Percentiles rank a stretch among this genome's conserved stretches.
Evolutionary conservation across 2,888 invertebrate genomes (phyloP).

Genomic region (Pogonocherus hispidulus): DNA sequence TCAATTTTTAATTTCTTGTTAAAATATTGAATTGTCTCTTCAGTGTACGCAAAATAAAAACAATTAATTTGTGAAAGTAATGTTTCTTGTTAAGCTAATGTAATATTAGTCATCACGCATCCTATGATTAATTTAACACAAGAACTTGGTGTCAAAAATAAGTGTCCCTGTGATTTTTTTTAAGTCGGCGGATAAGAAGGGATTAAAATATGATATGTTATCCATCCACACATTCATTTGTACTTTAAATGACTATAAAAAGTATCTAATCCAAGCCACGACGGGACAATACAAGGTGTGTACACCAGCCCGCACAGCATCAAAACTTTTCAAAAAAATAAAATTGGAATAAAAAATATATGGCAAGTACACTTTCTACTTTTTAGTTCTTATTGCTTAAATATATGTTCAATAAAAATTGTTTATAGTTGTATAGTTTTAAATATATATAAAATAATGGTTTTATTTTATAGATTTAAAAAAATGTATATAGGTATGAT

Average conservation of each 20-base stretch:
- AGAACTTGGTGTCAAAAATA: slow-evolving; percentile 41
- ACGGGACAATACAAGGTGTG: slow-evolving; percentile 53
- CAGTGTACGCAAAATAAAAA: too few relatives aligned
- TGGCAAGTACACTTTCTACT: slow-evolving; percentile 52
- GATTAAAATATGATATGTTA: slow-evolving; percentile 61
- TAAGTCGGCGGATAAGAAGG: slow-evolving; percentile 46
- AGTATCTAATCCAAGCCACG: slow-evolving; percentile 65
- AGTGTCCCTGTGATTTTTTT: slow-evolving; percentile 43
- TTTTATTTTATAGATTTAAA: not conserved
- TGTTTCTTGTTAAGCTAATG: not conserved
- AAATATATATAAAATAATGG: slow-evolving; percentile 2
- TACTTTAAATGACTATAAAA: slow-evolving; percentile 85
- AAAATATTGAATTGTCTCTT: too few relatives aligned
- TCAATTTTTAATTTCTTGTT: too few relatives aligned
- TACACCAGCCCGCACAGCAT: slow-evolving; percentile 49
- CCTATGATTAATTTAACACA: slow-evolving; percentile 32
- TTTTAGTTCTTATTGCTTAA: slow-evolving; percentile 52
- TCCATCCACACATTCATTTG: slow-evolving; percentile 74
- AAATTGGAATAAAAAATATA: slow-evolving; percentile 53
- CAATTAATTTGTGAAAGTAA: too few relatives aligned
- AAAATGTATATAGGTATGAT: slow-evolving; percentile 17
- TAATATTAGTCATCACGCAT: slow-evolving; percentile 11
- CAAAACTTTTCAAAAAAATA: slow-evolving; percentile 51
- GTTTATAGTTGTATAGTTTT: slow-evolving; percentile 48
- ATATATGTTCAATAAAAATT: slow-evolving; percentile 51